These are phyloP conservation scores for Apodemus sylvaticus DNA, from an alignment of 2,113 vertebrate genomes.

Conservation along the genomic window DNA sequence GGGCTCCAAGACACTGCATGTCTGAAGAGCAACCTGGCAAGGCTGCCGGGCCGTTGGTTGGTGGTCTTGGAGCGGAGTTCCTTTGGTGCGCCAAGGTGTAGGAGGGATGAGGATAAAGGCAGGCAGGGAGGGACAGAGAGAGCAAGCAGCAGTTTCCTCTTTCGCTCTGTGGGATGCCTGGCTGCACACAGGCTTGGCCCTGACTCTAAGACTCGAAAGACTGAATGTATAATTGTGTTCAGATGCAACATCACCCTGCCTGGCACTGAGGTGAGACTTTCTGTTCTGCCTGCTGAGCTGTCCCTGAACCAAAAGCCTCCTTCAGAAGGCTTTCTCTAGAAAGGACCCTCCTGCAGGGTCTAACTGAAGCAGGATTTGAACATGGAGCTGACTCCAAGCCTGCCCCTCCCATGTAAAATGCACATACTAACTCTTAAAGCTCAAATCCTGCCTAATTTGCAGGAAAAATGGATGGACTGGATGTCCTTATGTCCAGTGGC, in stretches of 20 bases:
- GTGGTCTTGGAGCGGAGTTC: not conserved
- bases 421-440: not conserved
- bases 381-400: not conserved
- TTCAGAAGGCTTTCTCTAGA: not conserved
- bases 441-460: not conserved
- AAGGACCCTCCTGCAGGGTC: too few species aligned
- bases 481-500: not conserved
- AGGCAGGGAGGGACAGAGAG: not conserved
- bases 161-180: not conserved
- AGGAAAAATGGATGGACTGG: not conserved
- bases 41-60: not conserved
- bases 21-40: not conserved
- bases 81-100: not conserved
- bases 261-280: not conserved
- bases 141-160: not conserved
- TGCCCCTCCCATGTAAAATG: not conserved
- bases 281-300: not conserved
- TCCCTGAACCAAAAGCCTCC: not conserved
- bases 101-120: not conserved
- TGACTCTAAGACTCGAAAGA: not conserved
- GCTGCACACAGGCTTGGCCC: not conserved
- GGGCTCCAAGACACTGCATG: not conserved
- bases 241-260: not conserved
- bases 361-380: not conserved
- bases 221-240: too few species aligned